phyloP scores from a whole-genome alignment of 2,888 invertebrate genomes.

The Eueremaeus valkanovi region DNA sequence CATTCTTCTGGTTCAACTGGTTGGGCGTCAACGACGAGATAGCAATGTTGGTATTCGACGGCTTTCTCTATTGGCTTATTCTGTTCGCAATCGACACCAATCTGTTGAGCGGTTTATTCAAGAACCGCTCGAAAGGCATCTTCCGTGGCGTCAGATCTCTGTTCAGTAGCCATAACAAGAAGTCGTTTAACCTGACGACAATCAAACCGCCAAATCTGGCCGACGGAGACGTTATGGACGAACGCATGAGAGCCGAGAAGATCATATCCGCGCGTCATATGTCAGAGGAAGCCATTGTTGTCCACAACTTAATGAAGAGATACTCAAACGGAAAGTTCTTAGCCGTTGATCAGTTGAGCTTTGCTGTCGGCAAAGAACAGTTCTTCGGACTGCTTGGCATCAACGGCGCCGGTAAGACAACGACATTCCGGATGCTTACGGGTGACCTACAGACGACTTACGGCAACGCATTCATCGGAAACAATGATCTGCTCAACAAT shows the following conservation, averaged over 20 bases:
- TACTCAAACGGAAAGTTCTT: constrained; percentile 40
- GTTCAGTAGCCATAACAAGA: not conserved
- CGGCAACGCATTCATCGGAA: constrained; percentile 44
- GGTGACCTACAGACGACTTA: constrained; percentile 43
- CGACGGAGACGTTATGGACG: constrained; percentile 26
- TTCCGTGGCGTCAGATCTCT: not conserved
- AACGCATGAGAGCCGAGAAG: constrained; percentile 14
- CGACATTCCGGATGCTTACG: constrained; percentile 46
- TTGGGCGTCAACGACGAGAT: constrained; percentile 40
- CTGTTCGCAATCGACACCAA: constrained; percentile 36
- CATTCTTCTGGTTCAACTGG: constrained; percentile 42
- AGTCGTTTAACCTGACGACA: constrained; percentile 14
- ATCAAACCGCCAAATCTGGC: not conserved
- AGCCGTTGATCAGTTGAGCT: constrained; percentile 45
- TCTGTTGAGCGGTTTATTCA: constrained; percentile 18
- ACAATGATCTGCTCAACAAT: not conserved
- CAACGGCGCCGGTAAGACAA: constrained; percentile 47
- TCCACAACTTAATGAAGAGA: constrained; percentile 43
- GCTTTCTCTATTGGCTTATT: constrained; percentile 36
- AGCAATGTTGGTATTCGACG: constrained; percentile 38
- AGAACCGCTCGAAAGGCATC: not conserved
- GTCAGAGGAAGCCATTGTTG: constrained; percentile 39
- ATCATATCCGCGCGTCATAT: constrained; percentile 23
- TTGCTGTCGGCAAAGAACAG: constrained; percentile 45
- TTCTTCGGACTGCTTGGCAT: constrained; percentile 47